phyloP scores from a whole-genome alignment of 2,113 vertebrate genomes.

The Pituophis catenifer region DNA sequence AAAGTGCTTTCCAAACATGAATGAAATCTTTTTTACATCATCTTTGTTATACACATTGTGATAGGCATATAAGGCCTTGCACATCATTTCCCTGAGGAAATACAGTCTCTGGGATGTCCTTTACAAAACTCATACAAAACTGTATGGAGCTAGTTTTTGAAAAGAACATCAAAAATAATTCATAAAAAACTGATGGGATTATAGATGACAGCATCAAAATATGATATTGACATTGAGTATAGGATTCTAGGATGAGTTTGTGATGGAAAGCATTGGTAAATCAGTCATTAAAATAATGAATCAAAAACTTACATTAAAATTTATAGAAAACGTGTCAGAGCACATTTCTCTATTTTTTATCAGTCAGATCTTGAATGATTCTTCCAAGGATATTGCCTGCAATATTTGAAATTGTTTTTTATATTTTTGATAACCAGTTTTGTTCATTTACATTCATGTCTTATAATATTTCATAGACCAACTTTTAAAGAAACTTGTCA shows the following conservation, averaged over 20 bases:
- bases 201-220: neutral
- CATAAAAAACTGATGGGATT: conserved; percentile 8
- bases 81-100: neutral
- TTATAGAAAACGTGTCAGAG: conserved; percentile 30
- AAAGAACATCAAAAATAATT: neutral
- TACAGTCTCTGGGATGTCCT: neutral
- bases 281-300: conserved; percentile 7
- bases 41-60: neutral
- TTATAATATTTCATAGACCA: neutral
- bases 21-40: neutral
- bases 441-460: neutral
- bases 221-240: neutral
- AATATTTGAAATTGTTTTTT: neutral
- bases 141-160: neutral
- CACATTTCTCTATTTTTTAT: conserved; percentile 6
- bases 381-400: neutral
- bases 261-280: conserved; percentile 31
- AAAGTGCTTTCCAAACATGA: conserved; percentile 31
- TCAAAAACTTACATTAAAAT: neutral
- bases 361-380: neutral
- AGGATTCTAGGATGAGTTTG: conserved; percentile 2
- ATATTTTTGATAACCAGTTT: neutral
- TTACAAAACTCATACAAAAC: neutral
- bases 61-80: neutral
- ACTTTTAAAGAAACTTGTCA: neutral